Percentiles rank a stretch among this genome's conserved stretches.
phyloP scores from a whole-genome alignment of 2,113 vertebrate species.

The Atrichornis clamosus region DNA sequence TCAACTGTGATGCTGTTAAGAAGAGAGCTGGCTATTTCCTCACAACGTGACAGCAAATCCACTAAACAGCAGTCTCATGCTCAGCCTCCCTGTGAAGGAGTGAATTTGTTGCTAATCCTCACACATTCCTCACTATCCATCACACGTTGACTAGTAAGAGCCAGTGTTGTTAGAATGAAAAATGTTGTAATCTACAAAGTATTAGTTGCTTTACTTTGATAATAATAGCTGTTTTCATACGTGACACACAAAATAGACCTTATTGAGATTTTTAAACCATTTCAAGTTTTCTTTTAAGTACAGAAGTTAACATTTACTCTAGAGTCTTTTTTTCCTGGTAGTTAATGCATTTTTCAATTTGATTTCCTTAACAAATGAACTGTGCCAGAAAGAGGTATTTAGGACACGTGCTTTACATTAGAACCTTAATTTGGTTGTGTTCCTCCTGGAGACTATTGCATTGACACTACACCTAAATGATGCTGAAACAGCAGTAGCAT shows the following conservation, averaged over 20 bases:
- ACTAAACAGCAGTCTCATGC: not conserved
- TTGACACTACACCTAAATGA: not conserved
- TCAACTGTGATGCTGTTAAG: not conserved
- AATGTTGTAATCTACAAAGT: not conserved
- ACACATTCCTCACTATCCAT: not conserved
- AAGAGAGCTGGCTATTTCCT: not conserved
- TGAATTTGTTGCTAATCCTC: not conserved
- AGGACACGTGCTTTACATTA: not conserved
- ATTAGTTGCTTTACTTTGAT: not conserved
- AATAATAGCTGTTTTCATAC: not conserved
- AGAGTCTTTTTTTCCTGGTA: not conserved
- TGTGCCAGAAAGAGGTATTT: not conserved
- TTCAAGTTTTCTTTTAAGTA: not conserved
- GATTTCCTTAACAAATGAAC: not conserved
- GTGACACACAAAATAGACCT: not conserved
- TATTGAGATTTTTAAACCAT: not conserved
- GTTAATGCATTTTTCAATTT: not conserved
- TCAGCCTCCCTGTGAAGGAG: slow-evolving; percentile 16
- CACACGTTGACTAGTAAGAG: not conserved
- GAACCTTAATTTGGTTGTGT: not conserved
- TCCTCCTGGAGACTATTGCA: not conserved
- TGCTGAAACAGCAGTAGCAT: not conserved
- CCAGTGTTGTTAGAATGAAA: not conserved
- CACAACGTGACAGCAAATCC: slow-evolving; percentile 9
- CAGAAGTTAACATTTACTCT: not conserved